A percentile compares a stretch with the other conserved stretches of the same genome.
These are phyloP conservation scores for Ethmia dodecea DNA, from an alignment of 2,888 invertebrate genomes.

Conservation along the genomic window DNA sequence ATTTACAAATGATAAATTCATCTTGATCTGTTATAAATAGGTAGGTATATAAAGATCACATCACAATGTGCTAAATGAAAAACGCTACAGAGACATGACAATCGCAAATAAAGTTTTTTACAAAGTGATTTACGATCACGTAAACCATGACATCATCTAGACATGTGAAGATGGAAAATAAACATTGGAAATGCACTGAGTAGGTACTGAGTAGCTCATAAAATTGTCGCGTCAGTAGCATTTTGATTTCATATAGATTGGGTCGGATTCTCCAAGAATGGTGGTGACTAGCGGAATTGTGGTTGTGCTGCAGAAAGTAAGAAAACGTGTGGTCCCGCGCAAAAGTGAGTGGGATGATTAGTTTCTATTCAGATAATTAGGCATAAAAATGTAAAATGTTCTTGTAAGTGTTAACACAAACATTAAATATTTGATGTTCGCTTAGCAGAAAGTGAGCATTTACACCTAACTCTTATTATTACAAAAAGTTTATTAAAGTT, in stretches of 20 bases:
- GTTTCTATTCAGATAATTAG: no score
- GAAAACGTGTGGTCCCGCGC: constrained; percentile 21
- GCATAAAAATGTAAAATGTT: no score
- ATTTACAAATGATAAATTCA: no score
- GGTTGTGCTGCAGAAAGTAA: constrained; percentile 32
- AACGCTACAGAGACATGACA: constrained; percentile 5
- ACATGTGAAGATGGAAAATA: constrained; percentile 11
- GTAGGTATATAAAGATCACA: no score
- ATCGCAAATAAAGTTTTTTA: constrained; percentile 13
- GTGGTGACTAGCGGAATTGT: constrained; percentile 38
- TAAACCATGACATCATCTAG: constrained; percentile 18
- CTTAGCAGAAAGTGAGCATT: no score
- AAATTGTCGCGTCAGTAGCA: constrained; percentile 27
- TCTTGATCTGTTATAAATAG: no score
- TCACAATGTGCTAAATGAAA: no score
- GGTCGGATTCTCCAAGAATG: constrained; percentile 19
- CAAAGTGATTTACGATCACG: constrained; percentile 11
- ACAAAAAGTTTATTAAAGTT: no score
- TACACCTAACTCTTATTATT: no score
- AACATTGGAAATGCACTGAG: constrained; percentile 18
- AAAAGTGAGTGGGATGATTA: constrained; percentile 36
- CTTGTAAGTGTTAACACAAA: no score
- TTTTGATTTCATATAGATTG: constrained; percentile 20
- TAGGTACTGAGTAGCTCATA: constrained; percentile 6
- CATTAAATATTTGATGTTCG: no score